These are phyloP conservation scores for Ciconia stormi DNA, from an alignment of 2,113 vertebrate species.

Conservation along the genomic window DNA sequence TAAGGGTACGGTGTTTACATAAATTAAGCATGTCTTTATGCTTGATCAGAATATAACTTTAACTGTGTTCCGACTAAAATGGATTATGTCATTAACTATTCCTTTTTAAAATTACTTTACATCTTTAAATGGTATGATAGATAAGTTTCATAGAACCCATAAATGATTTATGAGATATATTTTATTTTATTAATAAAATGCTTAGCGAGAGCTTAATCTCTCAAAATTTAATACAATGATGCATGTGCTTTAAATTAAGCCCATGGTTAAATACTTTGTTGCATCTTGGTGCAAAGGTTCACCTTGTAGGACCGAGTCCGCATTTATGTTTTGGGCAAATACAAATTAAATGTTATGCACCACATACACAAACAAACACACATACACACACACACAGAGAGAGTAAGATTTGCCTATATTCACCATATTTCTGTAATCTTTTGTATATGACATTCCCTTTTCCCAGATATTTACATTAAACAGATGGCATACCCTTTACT, in stretches of 20 bases:
- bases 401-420: slow-evolving; percentile 16
- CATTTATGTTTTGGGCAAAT: background rate
- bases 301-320: background rate
- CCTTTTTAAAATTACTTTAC: slow-evolving; percentile 62
- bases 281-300: background rate
- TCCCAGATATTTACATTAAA: slow-evolving; percentile 76
- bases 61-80: background rate
- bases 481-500: slow-evolving; percentile 80
- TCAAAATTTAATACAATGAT: slow-evolving; percentile 50
- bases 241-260: slow-evolving; percentile 48
- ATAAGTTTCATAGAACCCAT: slow-evolving; percentile 44
- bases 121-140: slow-evolving; percentile 58
- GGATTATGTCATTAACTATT: slow-evolving; percentile 57
- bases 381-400: background rate
- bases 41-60: slow-evolving; percentile 35
- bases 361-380: background rate
- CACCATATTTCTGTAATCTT: slow-evolving; percentile 56
- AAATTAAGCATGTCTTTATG: slow-evolving; percentile 31
- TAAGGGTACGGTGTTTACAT: slow-evolving; percentile 58
- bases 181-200: slow-evolving; percentile 70
- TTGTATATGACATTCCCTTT: slow-evolving; percentile 68
- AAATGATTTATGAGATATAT: slow-evolving; percentile 59
- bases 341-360: background rate
- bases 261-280: background rate
- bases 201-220: slow-evolving; percentile 48